phyloP scores from a whole-genome alignment of 2,888 invertebrate genomes.

The Ashinkailepas kermadecensis region DNA sequence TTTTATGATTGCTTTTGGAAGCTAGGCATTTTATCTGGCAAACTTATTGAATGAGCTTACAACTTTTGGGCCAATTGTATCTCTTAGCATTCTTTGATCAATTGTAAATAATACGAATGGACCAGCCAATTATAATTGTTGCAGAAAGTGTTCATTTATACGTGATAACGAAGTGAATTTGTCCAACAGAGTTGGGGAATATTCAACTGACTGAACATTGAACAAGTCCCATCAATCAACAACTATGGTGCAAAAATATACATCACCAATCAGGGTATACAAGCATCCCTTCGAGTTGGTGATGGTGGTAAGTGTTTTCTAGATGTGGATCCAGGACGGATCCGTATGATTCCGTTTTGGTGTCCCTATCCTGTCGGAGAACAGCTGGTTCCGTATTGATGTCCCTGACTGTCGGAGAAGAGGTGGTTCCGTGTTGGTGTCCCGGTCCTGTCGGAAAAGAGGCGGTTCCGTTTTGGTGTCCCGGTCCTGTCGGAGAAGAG shows the following conservation, averaged over 20 bases:
- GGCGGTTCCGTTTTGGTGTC: too few relatives aligned
- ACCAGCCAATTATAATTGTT: not conserved
- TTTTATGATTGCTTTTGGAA: too few relatives aligned
- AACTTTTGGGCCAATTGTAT: too few relatives aligned
- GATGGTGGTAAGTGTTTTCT: slow-evolving; percentile 70
- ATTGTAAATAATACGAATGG: too few relatives aligned
- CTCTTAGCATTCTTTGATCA: too few relatives aligned
- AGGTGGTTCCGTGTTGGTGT: not conserved
- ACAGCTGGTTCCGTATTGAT: not conserved
- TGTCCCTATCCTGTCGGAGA: too few relatives aligned
- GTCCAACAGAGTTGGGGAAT: not conserved
- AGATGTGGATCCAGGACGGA: not conserved
- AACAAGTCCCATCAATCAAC: slow-evolving; percentile 2
- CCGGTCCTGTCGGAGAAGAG: not conserved
- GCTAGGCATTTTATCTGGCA: too few relatives aligned
- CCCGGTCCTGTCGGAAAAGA: not conserved
- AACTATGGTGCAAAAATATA: slow-evolving; percentile 89
- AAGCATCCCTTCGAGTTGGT: slow-evolving; percentile 91
- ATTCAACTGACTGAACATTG: too few relatives aligned
- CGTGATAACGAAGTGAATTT: not conserved
- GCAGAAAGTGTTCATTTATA: not conserved
- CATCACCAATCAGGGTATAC: slow-evolving; percentile 89
- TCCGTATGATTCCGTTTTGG: not conserved
- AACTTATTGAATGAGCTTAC: too few relatives aligned
- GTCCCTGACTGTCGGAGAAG: not conserved